Evolutionary conservation across 1,140 invertebrate species (phyloP), one percentile per base, ranked within the genome.

Genomic region (Zaprionus gabonicus): DNA sequence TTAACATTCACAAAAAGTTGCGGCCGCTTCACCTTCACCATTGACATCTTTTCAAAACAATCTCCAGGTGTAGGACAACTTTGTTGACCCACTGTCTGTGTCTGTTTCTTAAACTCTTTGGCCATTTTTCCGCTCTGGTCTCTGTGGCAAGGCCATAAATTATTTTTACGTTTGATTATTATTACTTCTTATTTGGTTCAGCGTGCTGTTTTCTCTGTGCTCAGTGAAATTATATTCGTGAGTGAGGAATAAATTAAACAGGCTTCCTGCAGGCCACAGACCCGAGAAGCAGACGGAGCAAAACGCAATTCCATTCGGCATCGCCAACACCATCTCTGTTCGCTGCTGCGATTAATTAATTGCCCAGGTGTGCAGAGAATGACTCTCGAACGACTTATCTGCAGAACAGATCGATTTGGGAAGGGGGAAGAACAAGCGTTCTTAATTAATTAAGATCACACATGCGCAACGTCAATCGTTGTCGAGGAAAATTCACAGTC

Each of bases 121-220:
- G 51, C 53, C 38, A 38, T 70, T 63, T 70, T 63, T 23, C 58
- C 15, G 55, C n/a, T n/a, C n/a, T 69, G 57, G 71, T 34, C 65
- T 36, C 53, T 71, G 69, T 44, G 68, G 69, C 58, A 65, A 64
- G 84, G 84, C 84, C 71, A 88, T 88, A 88, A 90, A 88, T 88
- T 88, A 88, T 81, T 90, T 90, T 88, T 84, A 79, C 85, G 73
- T 84, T 88, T 88, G 84, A 84, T 88, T 88, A 88, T 88, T 88
- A 88, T 88, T 88, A 84, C 78, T 88, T 84, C 78, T 78, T 84
- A 81, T 81, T 86, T 38, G 63, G 31, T 81, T 23, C 65, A 71
- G 60, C 57, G 59, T 67, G 49, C 59, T 56, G 57, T 64, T 69
- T 78, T 70, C 27, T 59, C 67, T 77, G 58, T 71, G 67, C 78